Percentiles rank a stretch among this genome's conserved stretches.
Evolutionary conservation across 2,888 invertebrate species (phyloP).

Genomic region (Lampropteryx suffumata): DNA sequence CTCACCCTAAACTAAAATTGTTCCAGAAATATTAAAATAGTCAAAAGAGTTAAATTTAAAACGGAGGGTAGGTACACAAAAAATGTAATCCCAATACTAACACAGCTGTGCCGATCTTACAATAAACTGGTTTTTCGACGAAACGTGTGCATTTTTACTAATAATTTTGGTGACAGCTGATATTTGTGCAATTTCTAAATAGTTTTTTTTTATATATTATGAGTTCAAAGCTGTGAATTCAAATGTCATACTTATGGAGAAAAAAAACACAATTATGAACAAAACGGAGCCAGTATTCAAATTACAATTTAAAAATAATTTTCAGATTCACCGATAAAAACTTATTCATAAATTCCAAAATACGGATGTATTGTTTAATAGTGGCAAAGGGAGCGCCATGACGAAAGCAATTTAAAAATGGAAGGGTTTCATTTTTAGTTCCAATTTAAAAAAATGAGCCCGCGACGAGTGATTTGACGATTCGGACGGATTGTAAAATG

Average conservation of each 20-base stretch:
- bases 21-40: slow-evolving; percentile 81
- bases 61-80: slow-evolving; percentile 69
- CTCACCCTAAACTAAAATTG: slow-evolving; percentile 71
- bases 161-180: slow-evolving; percentile 12
- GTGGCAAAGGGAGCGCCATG: slow-evolving; percentile 74
- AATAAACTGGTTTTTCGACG: slow-evolving; percentile 45
- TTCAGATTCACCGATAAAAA: slow-evolving; percentile 46
- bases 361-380: slow-evolving; percentile 59
- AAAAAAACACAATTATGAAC: slow-evolving; percentile 3
- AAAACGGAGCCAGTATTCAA: slow-evolving; percentile 18
- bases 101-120: slow-evolving; percentile 73
- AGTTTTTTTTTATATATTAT: too few relatives aligned
- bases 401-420: slow-evolving; percentile 79
- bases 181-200: neutral
- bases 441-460: slow-evolving; percentile 78
- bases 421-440: slow-evolving; percentile 78
- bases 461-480: slow-evolving; percentile 77
- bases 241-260: neutral
- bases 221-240: too few relatives aligned
- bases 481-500: slow-evolving; percentile 71
- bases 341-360: slow-evolving; percentile 45
- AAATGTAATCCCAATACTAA: slow-evolving; percentile 74
- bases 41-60: slow-evolving; percentile 82
- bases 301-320: slow-evolving; percentile 44
- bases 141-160: slow-evolving; percentile 27